Base-by-base conservation (phyloP, 2,888 invertebrate genomes). In the Ormyrus nitidulus region DNA sequence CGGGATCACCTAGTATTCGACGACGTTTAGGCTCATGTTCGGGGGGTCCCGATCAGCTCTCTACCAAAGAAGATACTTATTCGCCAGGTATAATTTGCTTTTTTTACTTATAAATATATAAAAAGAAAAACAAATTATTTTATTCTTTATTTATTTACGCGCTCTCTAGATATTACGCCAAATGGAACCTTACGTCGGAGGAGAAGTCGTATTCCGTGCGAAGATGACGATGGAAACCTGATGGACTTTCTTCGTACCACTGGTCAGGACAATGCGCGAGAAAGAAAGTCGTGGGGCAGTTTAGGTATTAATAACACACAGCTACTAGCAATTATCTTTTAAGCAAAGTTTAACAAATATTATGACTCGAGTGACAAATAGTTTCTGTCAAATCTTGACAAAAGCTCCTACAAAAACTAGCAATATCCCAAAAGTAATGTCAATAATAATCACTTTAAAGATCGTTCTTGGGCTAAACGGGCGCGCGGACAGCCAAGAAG, bases 391-490 rank as follows among this genome's bases (percentile, higher is more conserved):
- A 34, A 34, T 34, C 34, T 34, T 34, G 34, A 34, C 34, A 34
- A 34, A 34, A 2, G 34, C 34, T 34, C 2, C 34, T 34, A 34
- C 0, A 34, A 34, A 34, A 34, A 0, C 34, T 34, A 0, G 34
- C 0, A 34, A 34, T 0, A 34, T 0, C 34, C 4, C 0, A 34
- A 34, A 34, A 34, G 34, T 34, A 34, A 34, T 34, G 34, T 34
- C 34, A 34, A 19, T 19, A 34, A 34, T 34, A 34, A 34, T 44
- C 62, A 78, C 58, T 85, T 76, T 6, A 7, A 88, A 94, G 97
- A 97, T 91, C 95, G 97, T 3, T 97, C 97, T 1, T 97, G 97
- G 96, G 96, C 96, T 0, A 93, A 97, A 0, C 94, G 96, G 85
- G 94, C 94, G 0, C 92, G 95, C 83, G 95, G 95, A 44, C 94